These are phyloP conservation scores for Triplophysa siluroides DNA, from an alignment of 2,113 vertebrate species.

Conservation along the genomic window DNA sequence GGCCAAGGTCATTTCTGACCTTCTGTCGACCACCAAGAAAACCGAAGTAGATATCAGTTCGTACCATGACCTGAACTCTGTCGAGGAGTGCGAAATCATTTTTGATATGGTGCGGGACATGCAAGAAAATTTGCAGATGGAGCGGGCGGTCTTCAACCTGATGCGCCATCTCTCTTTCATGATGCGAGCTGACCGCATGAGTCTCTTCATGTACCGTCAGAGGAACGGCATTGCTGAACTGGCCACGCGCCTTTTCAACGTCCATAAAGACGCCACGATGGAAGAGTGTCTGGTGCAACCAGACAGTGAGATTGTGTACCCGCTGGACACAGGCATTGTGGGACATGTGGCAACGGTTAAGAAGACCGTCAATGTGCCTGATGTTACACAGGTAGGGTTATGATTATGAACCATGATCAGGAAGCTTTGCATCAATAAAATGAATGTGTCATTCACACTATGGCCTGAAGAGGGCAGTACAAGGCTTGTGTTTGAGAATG, in stretches of 20 bases:
- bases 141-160: slow-evolving; percentile 80
- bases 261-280: slow-evolving; percentile 75
- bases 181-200: slow-evolving; percentile 82
- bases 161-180: slow-evolving; percentile 83
- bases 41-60: slow-evolving; percentile 66
- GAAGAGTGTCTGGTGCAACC: slow-evolving; percentile 85
- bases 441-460: background rate
- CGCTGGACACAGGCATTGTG: slow-evolving; percentile 84
- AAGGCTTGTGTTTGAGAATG: background rate
- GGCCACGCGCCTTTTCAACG: slow-evolving; percentile 84
- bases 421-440: background rate
- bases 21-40: slow-evolving; percentile 72
- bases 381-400: slow-evolving; percentile 76
- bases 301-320: slow-evolving; percentile 87
- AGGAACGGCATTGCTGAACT: slow-evolving; percentile 84
- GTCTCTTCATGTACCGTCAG: slow-evolving; percentile 86
- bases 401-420: background rate
- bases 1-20: slow-evolving; percentile 75
- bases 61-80: slow-evolving; percentile 69
- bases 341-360: slow-evolving; percentile 82
- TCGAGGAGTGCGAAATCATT: slow-evolving; percentile 86
- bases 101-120: slow-evolving; percentile 85
- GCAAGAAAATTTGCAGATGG: slow-evolving; percentile 84
- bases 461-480: slow-evolving; percentile 43
- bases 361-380: slow-evolving; percentile 78